Evolutionary conservation across 1,140 invertebrate genomes (phyloP), one percentile per base, ranked within the genome.

Genomic region (Drosophila equinoxialis): DNA sequence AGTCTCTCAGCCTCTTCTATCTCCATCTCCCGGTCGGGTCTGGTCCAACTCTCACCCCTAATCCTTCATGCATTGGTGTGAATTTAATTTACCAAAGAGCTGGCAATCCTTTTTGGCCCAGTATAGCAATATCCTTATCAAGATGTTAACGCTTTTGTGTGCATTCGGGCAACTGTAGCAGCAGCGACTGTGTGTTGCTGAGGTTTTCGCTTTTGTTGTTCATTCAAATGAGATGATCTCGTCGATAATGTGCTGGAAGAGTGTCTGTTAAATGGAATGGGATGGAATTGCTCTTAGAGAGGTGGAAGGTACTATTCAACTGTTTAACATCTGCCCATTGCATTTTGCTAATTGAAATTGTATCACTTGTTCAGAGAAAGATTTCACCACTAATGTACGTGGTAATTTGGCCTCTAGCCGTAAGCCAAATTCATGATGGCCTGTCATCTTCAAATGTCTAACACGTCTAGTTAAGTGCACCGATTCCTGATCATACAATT

Each of bases 11-110:
- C 35, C 35, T 37, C 48, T 30, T 30, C 30, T 30, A 6, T 30
- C 30, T 30, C 5, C 30, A 6, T 30, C 30, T 30, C 30, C 1
- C 6, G 6, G 30, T 6, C 17, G 48, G 20, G 23, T 33, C n/a
- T 26, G 23, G 42, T 55, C 23, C 55, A 11, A 20, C 42, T 76
- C 54, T 65, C 81, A 86, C 83, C 82, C 83, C 83, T 87, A 86
- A 86, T 73, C 82, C 82, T 39, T 55, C 3, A 5, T 37, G 35
- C 54, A n/a, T 68, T 72, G 79, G 84, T 89, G 86, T 90, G 85
- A 89, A 89, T 89, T 89, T 89, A 89, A 90, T 89, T 90, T 90
- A 90, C 72, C 85, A 89, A 78, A 85, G 86, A 90, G 78, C 80
- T 62, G 64, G 35, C 65, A 89, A 81, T 86, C 81, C 81, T 90